A percentile compares a stretch with the other conserved stretches of the same genome.
Evolutionary conservation across 1,140 invertebrate genomes (phyloP).

Genomic region (Drosophila varians): DNA sequence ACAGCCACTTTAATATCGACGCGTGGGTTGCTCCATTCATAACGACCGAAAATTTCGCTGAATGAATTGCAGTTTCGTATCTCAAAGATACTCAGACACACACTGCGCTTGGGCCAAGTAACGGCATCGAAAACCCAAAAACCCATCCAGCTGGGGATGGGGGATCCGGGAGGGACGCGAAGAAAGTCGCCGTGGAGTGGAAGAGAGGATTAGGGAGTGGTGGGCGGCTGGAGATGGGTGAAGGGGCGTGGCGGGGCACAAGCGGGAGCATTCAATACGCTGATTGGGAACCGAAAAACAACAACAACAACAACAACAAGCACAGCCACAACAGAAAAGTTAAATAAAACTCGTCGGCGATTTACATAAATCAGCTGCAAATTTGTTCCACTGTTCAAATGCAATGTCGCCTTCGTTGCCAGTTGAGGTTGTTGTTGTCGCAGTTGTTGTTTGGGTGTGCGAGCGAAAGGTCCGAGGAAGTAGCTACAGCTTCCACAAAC

Average conservation of each 20-base stretch:
- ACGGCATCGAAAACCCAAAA: constrained; percentile 51
- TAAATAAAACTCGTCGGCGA: constrained; percentile 63
- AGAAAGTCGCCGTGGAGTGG: constrained; percentile 38
- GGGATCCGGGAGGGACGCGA: constrained; percentile 6
- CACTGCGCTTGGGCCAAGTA: constrained; percentile 53
- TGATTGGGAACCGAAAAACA: constrained; percentile 60
- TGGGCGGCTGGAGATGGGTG: constrained; percentile 11
- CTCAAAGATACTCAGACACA: constrained; percentile 40
- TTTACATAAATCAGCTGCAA: constrained; percentile 81
- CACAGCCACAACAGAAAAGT: constrained; percentile 18
- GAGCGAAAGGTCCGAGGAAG: constrained; percentile 77
- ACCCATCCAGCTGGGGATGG: no score
- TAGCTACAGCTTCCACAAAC: constrained; percentile 68
- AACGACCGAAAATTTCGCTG: constrained; percentile 64
- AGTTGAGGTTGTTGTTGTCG: constrained; percentile 2
- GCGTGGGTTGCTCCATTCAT: constrained; percentile 78
- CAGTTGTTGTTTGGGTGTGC: constrained; percentile 25
- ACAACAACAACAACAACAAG: constrained; percentile 8
- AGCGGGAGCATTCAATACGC: constrained; percentile 46
- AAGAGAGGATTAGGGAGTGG: constrained; percentile 42
- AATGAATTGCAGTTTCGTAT: constrained; percentile 76
- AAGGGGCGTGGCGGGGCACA: constrained; percentile 23
- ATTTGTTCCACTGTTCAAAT: constrained; percentile 81
- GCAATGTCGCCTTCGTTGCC: constrained; percentile 51
- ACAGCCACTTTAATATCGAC: constrained; percentile 42